Evolutionary conservation across 2,797 vertebrate genomes (phyloP).

Genomic region (Acanthis flammea): DNA sequence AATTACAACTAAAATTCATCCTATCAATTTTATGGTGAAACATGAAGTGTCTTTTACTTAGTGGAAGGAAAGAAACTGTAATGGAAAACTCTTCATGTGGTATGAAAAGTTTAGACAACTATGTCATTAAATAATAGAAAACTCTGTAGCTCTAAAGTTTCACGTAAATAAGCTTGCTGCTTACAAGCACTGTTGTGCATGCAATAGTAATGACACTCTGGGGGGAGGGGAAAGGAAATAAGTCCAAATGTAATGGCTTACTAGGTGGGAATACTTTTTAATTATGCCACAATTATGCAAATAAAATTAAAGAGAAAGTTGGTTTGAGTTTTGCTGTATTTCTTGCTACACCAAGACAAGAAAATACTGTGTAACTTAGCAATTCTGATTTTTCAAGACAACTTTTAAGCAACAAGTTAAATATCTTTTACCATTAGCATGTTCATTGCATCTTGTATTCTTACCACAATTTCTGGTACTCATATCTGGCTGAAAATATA

Average conservation of each 20-base stretch:
- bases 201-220: slow-evolving; percentile 6
- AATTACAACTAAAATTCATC: neutral
- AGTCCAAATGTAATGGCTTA: neutral
- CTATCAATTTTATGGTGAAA: neutral
- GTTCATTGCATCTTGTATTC: neutral
- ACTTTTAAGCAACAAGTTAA: neutral
- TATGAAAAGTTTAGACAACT: slow-evolving; percentile 53
- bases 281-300: neutral
- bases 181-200: slow-evolving; percentile 9
- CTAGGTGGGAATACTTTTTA: neutral
- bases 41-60: neutral
- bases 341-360: neutral
- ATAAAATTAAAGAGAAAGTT: neutral
- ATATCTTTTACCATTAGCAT: neutral
- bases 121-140: slow-evolving; percentile 57
- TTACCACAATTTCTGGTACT: neutral
- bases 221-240: neutral
- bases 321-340: neutral
- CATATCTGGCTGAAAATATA: neutral
- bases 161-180: slow-evolving; percentile 43
- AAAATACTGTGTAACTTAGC: neutral
- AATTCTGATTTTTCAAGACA: neutral
- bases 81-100: slow-evolving; percentile 31
- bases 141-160: slow-evolving; percentile 23
- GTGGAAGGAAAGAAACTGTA: slow-evolving; percentile 23